Evolutionary conservation across 2,888 invertebrate species (phyloP).

Genomic region (Nomada lathburiana): DNA sequence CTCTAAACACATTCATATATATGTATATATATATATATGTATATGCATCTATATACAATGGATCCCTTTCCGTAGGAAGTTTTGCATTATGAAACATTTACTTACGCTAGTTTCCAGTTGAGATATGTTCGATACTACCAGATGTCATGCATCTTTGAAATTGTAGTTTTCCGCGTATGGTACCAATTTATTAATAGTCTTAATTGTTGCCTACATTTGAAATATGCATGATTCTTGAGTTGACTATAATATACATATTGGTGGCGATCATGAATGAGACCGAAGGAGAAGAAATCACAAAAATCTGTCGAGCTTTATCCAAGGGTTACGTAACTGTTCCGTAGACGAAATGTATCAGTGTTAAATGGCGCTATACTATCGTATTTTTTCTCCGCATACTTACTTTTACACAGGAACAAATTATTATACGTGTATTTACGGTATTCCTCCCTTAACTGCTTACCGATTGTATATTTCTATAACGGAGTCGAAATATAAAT

Average conservation of each 20-base stretch:
- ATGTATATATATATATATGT: not conserved
- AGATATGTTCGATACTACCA: not conserved
- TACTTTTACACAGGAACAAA: constrained; percentile 11
- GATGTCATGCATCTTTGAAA: constrained; percentile 21
- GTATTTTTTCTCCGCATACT: constrained; percentile 19
- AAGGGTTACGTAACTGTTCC: constrained; percentile 56
- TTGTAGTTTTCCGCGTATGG: not conserved
- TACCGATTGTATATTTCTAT: constrained; percentile 34
- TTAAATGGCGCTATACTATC: constrained; percentile 18
- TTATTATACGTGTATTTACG: constrained; percentile 16
- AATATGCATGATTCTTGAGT: not conserved
- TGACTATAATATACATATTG: not conserved
- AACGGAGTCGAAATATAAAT: constrained; percentile 39
- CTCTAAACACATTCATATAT: not conserved
- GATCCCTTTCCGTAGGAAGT: constrained; percentile 27
- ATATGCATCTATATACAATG: constrained; percentile 12
- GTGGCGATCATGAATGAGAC: not conserved
- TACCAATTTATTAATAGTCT: not conserved
- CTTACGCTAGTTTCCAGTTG: not conserved
- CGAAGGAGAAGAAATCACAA: constrained; percentile 19
- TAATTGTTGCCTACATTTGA: not conserved
- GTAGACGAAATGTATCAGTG: constrained; percentile 38
- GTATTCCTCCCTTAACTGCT: constrained; percentile 14
- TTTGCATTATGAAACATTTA: not conserved
- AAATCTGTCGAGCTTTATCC: constrained; percentile 49